Percentiles rank a stretch among this genome's conserved stretches.
These are phyloP conservation scores for Pica pica DNA, from an alignment of 2,113 vertebrate species.

Conservation along the genomic window DNA sequence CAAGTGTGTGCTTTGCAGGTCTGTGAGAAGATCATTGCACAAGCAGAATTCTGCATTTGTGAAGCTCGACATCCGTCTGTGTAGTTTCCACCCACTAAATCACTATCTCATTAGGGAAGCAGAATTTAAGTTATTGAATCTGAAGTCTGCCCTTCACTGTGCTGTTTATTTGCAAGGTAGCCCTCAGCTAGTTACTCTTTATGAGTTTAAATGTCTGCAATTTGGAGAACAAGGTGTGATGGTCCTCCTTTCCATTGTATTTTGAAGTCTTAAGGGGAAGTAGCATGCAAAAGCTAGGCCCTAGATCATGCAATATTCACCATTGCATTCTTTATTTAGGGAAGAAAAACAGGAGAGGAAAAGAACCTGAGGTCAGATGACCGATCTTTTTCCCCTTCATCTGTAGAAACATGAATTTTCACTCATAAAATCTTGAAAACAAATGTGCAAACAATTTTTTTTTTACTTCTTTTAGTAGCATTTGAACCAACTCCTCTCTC, in stretches of 20 bases:
- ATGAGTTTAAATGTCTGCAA: not conserved
- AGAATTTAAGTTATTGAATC: not conserved
- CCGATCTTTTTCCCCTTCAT: not conserved
- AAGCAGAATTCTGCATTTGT: not conserved
- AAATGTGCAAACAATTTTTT: not conserved
- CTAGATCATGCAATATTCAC: not conserved
- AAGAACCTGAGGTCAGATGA: not conserved
- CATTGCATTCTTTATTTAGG: not conserved
- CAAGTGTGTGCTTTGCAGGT: not conserved
- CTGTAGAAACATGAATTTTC: not conserved
- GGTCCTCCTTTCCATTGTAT: not conserved
- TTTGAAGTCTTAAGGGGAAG: not conserved
- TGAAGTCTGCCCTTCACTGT: not conserved
- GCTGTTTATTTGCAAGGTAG: not conserved
- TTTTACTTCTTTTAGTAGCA: not conserved
- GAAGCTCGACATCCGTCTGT: fast-evolving
- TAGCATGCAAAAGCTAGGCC: not conserved
- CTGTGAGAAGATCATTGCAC: not conserved
- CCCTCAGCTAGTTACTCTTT: not conserved
- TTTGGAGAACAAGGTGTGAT: not conserved
- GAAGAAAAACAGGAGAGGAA: not conserved
- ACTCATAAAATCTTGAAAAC: not conserved
- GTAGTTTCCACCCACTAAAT: not conserved
- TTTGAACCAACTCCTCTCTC: not conserved
- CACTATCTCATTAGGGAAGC: not conserved